phyloP scores from a whole-genome alignment of 37 sponge, comb jelly and placozoan species.

The Halichondria panicea region DNA sequence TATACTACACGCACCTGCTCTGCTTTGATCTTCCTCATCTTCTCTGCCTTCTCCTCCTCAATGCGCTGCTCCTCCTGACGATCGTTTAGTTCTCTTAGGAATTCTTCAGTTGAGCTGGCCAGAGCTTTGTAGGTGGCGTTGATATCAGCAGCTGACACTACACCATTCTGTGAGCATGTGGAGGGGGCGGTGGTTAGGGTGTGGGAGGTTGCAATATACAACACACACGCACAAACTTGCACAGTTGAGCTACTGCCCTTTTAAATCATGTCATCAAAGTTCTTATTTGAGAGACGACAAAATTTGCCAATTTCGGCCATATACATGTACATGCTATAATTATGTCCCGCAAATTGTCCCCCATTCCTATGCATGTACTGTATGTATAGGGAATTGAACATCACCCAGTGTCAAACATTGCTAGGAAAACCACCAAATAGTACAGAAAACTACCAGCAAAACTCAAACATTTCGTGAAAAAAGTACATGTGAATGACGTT shows the following conservation, averaged over 20 bases:
- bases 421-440: too few relatives aligned
- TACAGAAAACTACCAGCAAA: too few relatives aligned
- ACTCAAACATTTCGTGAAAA: too few relatives aligned
- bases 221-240: neutral
- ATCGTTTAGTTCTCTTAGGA: constrained; percentile 40
- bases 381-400: too few relatives aligned
- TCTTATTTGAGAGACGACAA: too few relatives aligned
- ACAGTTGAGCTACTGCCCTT: neutral
- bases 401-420: too few relatives aligned
- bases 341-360: too few relatives aligned
- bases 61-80: constrained; percentile 61
- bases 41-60: constrained; percentile 54
- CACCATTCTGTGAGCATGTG: neutral
- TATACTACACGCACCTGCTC: constrained; percentile 20
- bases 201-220: neutral
- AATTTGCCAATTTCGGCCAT: too few relatives aligned
- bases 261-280: too few relatives aligned
- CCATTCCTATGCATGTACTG: too few relatives aligned
- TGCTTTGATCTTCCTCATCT: constrained; percentile 24
- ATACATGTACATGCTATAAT: too few relatives aligned
- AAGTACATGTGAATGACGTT: too few relatives aligned
- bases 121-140: constrained; percentile 37
- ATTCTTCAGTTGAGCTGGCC: constrained; percentile 21
- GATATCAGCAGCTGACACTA: constrained; percentile 23
- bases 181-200: neutral